Percentiles rank a stretch among this genome's conserved stretches.
Evolutionary conservation across 2,797 vertebrate genomes (phyloP).

Genomic region (Malacoraja senta): DNA sequence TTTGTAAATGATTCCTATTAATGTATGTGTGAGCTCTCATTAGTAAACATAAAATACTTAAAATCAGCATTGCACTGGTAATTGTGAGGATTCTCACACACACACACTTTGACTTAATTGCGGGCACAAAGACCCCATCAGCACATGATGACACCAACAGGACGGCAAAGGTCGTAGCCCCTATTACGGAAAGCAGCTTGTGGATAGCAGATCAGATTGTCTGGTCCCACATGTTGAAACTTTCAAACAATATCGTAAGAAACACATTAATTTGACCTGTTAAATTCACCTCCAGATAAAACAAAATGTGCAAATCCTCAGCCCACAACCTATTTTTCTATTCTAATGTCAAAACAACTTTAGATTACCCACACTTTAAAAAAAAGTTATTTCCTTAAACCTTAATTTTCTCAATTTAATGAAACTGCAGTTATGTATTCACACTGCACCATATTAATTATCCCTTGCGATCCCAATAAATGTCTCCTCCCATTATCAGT

Average conservation of each 20-base stretch:
- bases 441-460: background rate
- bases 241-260: background rate
- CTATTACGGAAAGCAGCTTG: too few relatives aligned
- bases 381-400: background rate
- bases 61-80: too few relatives aligned
- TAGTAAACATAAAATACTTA: too few relatives aligned
- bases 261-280: background rate
- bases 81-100: too few relatives aligned
- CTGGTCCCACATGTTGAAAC: background rate
- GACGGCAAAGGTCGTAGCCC: too few relatives aligned
- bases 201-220: too few relatives aligned
- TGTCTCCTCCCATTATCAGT: background rate
- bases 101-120: too few relatives aligned
- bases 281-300: background rate
- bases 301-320: background rate
- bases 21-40: too few relatives aligned
- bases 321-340: background rate
- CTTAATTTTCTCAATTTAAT: background rate
- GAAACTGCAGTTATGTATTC: background rate
- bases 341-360: constrained; percentile 1
- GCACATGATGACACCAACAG: too few relatives aligned
- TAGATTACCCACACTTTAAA: background rate
- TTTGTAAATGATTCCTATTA: too few relatives aligned
- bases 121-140: too few relatives aligned
- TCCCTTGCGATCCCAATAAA: background rate